Percentiles rank a stretch among this genome's conserved stretches.
Conservation (phyloP, 2,113 vertebrate genomes). For the Aleadryas rufinucha region DNA sequence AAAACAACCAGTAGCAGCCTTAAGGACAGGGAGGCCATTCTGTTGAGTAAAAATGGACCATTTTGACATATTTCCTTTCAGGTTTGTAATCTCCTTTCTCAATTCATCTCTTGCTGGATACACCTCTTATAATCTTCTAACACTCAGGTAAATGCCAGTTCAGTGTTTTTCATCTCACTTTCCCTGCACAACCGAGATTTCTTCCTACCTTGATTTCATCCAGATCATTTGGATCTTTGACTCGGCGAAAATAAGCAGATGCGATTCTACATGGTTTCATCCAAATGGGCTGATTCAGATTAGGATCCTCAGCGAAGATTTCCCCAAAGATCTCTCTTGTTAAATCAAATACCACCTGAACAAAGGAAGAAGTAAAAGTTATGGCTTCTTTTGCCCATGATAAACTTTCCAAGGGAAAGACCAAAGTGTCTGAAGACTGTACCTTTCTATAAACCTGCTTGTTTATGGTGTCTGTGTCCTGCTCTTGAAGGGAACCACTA, state of each 20-base stretch:
- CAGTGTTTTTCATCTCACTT: neutral
- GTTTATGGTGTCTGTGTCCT: slow-evolving; percentile 78
- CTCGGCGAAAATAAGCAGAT: slow-evolving; percentile 82
- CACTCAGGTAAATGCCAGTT: neutral
- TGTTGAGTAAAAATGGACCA: neutral
- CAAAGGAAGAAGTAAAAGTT: slow-evolving; percentile 11
- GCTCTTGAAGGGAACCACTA: slow-evolving; percentile 53
- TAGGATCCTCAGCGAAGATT: slow-evolving; percentile 90
- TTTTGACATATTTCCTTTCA: neutral
- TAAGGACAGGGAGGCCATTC: neutral
- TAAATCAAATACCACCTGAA: slow-evolving; percentile 91
- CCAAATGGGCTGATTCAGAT: slow-evolving; percentile 86
- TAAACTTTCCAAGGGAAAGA: neutral
- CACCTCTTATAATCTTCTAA: neutral
- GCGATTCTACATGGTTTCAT: slow-evolving; percentile 83
- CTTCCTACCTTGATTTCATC: slow-evolving; percentile 84
- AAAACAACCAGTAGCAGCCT: neutral
- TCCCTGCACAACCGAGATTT: neutral
- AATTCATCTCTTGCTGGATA: neutral
- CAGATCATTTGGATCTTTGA: slow-evolving; percentile 81
- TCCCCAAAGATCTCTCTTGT: slow-evolving; percentile 93
- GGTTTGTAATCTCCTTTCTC: neutral
- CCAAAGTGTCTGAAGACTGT: neutral
- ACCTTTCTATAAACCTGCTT: slow-evolving; percentile 90
- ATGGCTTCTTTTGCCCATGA: neutral